Percentiles rank a stretch among this genome's conserved stretches.
phyloP scores from a whole-genome alignment of 2,888 invertebrate genomes.

The Eudasyphora cyanicolor region DNA sequence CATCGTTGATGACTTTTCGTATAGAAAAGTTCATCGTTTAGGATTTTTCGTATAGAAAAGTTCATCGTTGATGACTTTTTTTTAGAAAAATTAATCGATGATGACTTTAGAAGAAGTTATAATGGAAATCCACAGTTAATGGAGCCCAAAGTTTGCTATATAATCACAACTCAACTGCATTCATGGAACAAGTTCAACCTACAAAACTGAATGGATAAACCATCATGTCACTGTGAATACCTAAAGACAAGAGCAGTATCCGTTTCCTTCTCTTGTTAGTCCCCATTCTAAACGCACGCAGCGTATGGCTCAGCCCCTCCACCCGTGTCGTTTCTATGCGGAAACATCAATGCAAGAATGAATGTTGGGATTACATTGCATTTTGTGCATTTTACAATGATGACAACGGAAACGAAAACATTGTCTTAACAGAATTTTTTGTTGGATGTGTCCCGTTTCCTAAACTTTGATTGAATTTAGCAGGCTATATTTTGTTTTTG shows the following conservation, averaged over 20 bases:
- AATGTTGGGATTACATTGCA: not conserved
- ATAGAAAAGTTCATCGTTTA: too few relatives aligned
- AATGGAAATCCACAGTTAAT: too few relatives aligned
- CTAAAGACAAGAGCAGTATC: not conserved
- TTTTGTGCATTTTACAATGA: not conserved
- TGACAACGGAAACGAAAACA: not conserved
- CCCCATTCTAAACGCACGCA: not conserved
- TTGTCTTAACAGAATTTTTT: not conserved
- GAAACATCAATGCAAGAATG: not conserved
- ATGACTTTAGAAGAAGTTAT: too few relatives aligned
- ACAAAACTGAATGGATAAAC: not conserved
- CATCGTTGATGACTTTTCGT: too few relatives aligned
- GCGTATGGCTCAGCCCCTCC: not conserved
- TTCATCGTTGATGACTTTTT: too few relatives aligned
- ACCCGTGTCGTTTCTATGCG: not conserved
- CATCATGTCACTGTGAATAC: not conserved
- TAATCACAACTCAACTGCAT: not conserved
- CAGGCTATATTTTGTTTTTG: not conserved
- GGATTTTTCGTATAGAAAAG: too few relatives aligned
- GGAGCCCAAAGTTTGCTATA: not conserved
- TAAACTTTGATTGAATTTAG: not conserved
- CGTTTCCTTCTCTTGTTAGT: not conserved
- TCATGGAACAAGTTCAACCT: not conserved
- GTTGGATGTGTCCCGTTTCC: not conserved
- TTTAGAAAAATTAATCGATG: too few relatives aligned